Conservation (phyloP, 2,888 invertebrate genomes). For the Ectemnius lituratus region DNA sequence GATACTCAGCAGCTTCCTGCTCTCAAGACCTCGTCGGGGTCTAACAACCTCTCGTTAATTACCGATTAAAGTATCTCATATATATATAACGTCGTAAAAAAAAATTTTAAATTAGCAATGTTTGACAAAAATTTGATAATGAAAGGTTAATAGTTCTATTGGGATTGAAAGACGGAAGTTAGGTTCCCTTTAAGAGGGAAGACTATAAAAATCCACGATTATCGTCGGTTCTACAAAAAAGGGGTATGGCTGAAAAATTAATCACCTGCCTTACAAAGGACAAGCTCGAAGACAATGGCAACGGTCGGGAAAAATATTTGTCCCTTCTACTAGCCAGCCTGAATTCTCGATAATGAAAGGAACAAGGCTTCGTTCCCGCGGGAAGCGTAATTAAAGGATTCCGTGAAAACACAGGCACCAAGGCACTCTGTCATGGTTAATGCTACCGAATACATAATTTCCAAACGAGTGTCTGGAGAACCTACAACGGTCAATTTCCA, state of each 20-base stretch:
- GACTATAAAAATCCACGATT: background rate
- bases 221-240: slow-evolving; percentile 24
- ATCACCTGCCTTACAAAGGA: slow-evolving; percentile 61
- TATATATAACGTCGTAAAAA: no score
- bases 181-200: background rate
- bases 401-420: no score
- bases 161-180: background rate
- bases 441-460: no score
- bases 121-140: no score
- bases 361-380: slow-evolving; percentile 3
- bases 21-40: slow-evolving; percentile 7
- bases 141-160: no score
- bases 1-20: slow-evolving; percentile 22
- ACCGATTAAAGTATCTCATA: background rate
- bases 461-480: no score
- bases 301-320: slow-evolving; percentile 67
- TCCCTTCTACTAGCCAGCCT: slow-evolving; percentile 30
- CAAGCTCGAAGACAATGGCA: slow-evolving; percentile 63
- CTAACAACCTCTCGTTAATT: slow-evolving; percentile 48
- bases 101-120: no score
- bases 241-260: slow-evolving; percentile 60
- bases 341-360: slow-evolving; percentile 52
- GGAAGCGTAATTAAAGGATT: background rate
- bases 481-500: no score
- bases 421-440: no score